Evolutionary conservation across 37 sponge, comb jelly and placozoan species (phyloP), one percentile per base, ranked within the genome.

Genomic region (Hexactinellida sp.): DNA sequence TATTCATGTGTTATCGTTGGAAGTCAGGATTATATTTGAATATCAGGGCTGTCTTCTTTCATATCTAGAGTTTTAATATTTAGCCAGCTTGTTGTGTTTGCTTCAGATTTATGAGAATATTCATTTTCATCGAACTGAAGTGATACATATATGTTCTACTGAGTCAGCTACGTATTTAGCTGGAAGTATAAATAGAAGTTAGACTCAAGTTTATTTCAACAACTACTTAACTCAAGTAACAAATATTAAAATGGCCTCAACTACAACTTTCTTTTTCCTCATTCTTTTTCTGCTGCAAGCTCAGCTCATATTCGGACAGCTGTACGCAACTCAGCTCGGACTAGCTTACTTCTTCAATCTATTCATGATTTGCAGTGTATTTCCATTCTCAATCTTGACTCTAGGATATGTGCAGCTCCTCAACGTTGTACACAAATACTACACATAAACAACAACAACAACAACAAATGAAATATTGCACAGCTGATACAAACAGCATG

Each of bases 361-460:
- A 32, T 63, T 63, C 76, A 63, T 63, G 76, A 63, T 63, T 63
- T 63, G 76, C 76, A 63, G 76, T n/a, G 76, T 63, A 21, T 63
- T 63, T 23, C 76, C 76, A 63, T 63, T 63, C 30, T 63, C 76
- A 63, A 63, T 63, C 76, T 23, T 63, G 19, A 63, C 76, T 63
- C 13, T 63, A 23, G 76, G 76, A 63, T 63, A 63, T n/a, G 32
- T 63, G 28, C 76, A 63, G 30, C 76, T 63, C 25, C 76, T 63
- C 34, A 63, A 63, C 34, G 76, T 63, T 28, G 76, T 63, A 63
- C 76, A 63, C 76, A 63, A 63, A 63, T 63, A 63, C 76, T 63
- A 63, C 76, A 63, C 76, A 63, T 63, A 63, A 63, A 63, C 30
- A n/a, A 47, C 52, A 47, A 47, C 52, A 47, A 47, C 52, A 47